Conservation (phyloP, 2,888 invertebrate genomes). For the Ischnura elegans region DNA sequence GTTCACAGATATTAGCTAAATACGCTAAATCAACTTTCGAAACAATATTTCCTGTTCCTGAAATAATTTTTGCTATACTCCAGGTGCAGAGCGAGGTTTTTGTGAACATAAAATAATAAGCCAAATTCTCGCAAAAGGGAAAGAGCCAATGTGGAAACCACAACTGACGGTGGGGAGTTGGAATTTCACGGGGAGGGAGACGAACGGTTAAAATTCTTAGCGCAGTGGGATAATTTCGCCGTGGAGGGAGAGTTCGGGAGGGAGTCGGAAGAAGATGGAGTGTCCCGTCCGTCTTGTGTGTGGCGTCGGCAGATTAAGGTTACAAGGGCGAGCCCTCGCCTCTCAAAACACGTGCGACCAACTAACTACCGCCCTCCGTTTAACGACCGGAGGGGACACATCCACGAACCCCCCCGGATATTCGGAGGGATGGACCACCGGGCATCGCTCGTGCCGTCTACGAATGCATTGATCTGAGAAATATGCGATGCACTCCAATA, state of each 20-base stretch:
- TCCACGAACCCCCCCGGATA: not conserved
- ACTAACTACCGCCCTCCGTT: not conserved
- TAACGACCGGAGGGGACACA: not conserved
- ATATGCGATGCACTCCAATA: too few species aligned
- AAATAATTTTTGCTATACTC: too few species aligned
- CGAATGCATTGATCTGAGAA: too few species aligned
- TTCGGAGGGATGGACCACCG: not conserved
- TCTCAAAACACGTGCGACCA: conserved; percentile 10
- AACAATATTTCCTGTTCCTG: too few species aligned
- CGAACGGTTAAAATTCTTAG: not conserved
- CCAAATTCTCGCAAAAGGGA: too few species aligned
- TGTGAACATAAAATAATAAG: too few species aligned
- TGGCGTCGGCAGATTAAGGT: conserved; percentile 26
- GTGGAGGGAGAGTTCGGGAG: not conserved
- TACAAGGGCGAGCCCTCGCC: not conserved
- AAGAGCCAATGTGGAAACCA: too few species aligned
- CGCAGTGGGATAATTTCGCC: not conserved
- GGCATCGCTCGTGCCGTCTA: too few species aligned
- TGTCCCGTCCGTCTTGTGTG: not conserved
- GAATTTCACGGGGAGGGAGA: not conserved
- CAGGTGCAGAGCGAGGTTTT: too few species aligned
- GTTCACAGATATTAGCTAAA: too few species aligned
- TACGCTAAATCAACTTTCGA: too few species aligned
- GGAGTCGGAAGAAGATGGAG: not conserved
- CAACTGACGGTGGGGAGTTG: too few species aligned